phyloP scores from a whole-genome alignment of 2,888 invertebrate genomes.

The Ornithoptera alexandrae region DNA sequence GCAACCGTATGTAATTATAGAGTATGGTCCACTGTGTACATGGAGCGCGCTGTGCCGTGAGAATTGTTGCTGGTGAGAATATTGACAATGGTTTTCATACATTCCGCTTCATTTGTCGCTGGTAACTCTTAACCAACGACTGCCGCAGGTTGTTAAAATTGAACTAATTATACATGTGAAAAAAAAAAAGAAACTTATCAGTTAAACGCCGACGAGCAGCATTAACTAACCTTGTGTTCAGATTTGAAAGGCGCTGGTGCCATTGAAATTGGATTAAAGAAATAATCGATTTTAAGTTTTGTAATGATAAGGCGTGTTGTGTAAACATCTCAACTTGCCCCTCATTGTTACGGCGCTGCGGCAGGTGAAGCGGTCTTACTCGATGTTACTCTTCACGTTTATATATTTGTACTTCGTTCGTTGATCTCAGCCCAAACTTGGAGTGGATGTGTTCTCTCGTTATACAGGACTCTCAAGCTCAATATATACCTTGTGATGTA shows the following conservation, averaged over 20 bases:
- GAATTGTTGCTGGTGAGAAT: background rate
- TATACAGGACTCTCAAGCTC: slow-evolving; percentile 76
- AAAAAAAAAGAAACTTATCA: no score
- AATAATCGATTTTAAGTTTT: no score
- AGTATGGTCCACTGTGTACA: slow-evolving; percentile 20
- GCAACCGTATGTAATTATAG: background rate
- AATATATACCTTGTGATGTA: slow-evolving; percentile 78
- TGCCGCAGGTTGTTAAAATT: no score
- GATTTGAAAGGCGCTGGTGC: no score
- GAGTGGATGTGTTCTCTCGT: slow-evolving; percentile 67
- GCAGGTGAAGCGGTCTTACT: slow-evolving; percentile 14
- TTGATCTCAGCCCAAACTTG: slow-evolving; percentile 68
- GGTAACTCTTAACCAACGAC: background rate
- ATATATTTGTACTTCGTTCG: slow-evolving; percentile 46
- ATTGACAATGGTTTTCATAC: slow-evolving; percentile 18
- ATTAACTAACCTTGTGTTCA: no score
- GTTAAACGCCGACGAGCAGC: no score
- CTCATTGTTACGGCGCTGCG: background rate
- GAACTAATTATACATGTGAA: no score
- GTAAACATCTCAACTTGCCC: no score
- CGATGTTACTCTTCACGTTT: slow-evolving; percentile 35
- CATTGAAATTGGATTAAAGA: no score
- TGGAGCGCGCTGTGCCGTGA: slow-evolving; percentile 15
- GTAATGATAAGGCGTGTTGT: no score
- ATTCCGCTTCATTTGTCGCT: slow-evolving; percentile 11